phyloP scores from a whole-genome alignment of 2,797 vertebrate genomes.

The Anabacerthia variegaticeps region DNA sequence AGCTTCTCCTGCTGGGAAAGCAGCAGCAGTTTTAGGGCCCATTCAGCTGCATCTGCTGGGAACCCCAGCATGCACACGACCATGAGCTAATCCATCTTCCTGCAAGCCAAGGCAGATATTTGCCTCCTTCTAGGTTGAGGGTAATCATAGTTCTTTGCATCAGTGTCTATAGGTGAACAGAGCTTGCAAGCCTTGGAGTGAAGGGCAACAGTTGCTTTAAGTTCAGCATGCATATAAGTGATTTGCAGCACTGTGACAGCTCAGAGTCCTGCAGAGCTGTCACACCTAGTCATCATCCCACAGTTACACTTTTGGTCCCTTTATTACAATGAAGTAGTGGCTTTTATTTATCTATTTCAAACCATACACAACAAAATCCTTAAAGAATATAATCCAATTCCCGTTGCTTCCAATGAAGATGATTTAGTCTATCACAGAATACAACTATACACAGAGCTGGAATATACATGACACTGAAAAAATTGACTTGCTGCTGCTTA shows the following conservation, averaged over 20 bases:
- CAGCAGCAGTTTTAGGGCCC: background rate
- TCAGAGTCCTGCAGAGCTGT: background rate
- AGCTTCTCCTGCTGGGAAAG: background rate
- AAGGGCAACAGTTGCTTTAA: background rate
- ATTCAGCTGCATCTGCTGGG: background rate
- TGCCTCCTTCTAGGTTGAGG: background rate
- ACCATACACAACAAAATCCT: background rate
- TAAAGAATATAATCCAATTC: background rate
- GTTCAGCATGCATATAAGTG: background rate
- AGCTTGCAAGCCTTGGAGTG: background rate
- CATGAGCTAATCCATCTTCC: background rate
- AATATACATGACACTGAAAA: background rate
- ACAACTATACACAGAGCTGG: background rate
- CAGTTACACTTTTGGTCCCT: background rate
- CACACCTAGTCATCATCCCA: background rate
- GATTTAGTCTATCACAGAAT: background rate
- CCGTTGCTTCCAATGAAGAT: background rate
- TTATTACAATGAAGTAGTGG: background rate
- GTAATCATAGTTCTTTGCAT: background rate
- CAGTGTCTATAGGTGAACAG: background rate
- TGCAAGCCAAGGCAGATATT: background rate
- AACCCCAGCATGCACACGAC: accelerated
- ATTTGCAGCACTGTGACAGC: background rate
- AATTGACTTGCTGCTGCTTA: slow-evolving; percentile 3
- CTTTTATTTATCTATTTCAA: background rate